Percentiles rank a stretch among this genome's conserved stretches.
phyloP scores from a whole-genome alignment of 2,113 vertebrate genomes.

The Mus pahari region DNA sequence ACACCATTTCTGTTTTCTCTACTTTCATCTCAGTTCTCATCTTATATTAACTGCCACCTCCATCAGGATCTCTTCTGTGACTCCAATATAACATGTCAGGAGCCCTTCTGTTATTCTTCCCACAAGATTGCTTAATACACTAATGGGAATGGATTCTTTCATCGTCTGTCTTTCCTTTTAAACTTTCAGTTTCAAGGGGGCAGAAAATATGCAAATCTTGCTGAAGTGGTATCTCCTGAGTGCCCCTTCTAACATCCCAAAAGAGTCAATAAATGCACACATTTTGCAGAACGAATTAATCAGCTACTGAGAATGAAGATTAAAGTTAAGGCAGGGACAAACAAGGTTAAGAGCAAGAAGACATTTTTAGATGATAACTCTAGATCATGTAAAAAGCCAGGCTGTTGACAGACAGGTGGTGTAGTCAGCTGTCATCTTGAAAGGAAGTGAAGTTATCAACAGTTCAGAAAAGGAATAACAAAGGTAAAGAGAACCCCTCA shows the following conservation, averaged over 20 bases:
- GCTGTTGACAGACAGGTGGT: background rate
- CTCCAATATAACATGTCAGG: background rate
- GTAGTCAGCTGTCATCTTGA: background rate
- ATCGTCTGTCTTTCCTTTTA: background rate
- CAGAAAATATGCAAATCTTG: background rate
- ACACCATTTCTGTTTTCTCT: background rate
- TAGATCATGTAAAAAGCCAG: background rate
- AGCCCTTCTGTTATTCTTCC: background rate
- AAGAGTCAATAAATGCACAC: background rate
- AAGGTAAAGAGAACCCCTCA: background rate
- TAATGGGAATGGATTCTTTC: background rate
- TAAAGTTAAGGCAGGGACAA: background rate
- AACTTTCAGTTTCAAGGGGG: background rate
- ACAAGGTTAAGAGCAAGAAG: background rate
- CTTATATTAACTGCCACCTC: background rate
- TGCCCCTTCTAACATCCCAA: background rate
- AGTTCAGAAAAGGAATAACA: background rate
- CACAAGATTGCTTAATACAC: background rate
- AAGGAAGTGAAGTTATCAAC: background rate
- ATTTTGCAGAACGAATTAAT: conserved; percentile 29
- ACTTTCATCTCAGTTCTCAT: background rate
- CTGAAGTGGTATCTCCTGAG: background rate
- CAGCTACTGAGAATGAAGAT: background rate
- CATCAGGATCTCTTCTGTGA: background rate
- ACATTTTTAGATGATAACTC: background rate